Conservation (phyloP, 2,797 vertebrate genomes). For the Danionella dracula region DNA sequence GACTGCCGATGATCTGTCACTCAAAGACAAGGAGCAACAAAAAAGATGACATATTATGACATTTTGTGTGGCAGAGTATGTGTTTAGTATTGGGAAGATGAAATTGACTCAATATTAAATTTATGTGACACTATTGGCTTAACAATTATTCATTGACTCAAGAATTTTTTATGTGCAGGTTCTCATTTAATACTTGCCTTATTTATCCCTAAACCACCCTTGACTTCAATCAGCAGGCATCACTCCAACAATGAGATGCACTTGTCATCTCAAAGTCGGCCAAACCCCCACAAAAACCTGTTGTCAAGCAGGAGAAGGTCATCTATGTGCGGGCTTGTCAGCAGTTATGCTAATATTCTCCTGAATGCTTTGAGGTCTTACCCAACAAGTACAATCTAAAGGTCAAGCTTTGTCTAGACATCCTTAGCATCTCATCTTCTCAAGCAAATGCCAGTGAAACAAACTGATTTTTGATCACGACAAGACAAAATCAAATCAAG, state of each 20-base stretch:
- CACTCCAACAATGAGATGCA: background rate
- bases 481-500: background rate
- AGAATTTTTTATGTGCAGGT: no score
- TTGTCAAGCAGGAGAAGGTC: constrained; percentile 25
- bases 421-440: constrained; percentile 23
- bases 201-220: background rate
- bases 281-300: constrained; percentile 2
- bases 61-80: no score
- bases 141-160: no score
- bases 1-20: no score
- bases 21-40: no score
- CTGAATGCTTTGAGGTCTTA: constrained; percentile 30
- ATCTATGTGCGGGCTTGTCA: background rate
- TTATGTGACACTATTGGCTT: no score
- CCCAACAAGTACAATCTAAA: constrained; percentile 51
- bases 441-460: constrained; percentile 20
- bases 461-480: background rate
- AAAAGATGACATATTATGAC: no score
- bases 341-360: constrained; percentile 24
- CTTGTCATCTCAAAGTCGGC: constrained; percentile 14
- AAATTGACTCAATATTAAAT: no score
- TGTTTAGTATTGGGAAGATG: no score
- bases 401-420: constrained; percentile 59
- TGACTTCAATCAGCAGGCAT: background rate
- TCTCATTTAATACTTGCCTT: no score